A percentile compares a stretch with the other conserved stretches of the same genome.
phyloP scores from a whole-genome alignment of 2,888 invertebrate genomes.

The Tetropium fuscum region DNA sequence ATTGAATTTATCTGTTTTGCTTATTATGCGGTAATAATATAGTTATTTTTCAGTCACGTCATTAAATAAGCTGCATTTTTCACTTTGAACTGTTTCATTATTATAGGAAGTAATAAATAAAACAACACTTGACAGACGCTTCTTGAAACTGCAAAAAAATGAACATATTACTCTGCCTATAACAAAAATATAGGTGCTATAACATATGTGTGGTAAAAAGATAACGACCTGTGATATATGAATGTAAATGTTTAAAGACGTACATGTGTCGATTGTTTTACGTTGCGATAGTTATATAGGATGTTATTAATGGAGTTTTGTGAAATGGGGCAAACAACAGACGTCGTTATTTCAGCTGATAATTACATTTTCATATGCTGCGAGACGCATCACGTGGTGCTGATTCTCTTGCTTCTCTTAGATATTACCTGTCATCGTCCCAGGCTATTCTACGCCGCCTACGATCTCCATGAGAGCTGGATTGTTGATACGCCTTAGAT shows the following conservation, averaged over 20 bases:
- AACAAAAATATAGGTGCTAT: not conserved
- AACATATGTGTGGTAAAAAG: slow-evolving; percentile 3
- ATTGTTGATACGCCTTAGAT: slow-evolving; percentile 42
- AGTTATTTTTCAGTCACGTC: slow-evolving; percentile 1
- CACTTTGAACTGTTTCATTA: no score
- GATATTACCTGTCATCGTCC: slow-evolving; percentile 32
- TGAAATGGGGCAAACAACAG: not conserved
- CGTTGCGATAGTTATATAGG: slow-evolving; percentile 2
- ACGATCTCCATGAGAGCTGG: slow-evolving; percentile 20
- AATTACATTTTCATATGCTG: slow-evolving; percentile 31
- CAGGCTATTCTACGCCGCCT: slow-evolving; percentile 25
- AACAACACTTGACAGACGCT: not conserved
- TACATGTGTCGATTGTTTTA: slow-evolving; percentile 25
- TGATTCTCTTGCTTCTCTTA: no score
- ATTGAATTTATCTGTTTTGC: not conserved
- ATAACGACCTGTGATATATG: slow-evolving; percentile 22
- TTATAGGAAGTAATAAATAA: slow-evolving; percentile 18
- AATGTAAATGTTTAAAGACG: slow-evolving; percentile 10
- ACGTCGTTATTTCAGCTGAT: slow-evolving; percentile 29
- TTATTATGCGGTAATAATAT: slow-evolving; percentile 11
- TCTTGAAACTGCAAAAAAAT: not conserved
- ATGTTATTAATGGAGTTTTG: slow-evolving; percentile 26
- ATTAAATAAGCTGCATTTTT: slow-evolving; percentile 6
- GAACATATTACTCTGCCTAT: not conserved
- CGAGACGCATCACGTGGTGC: slow-evolving; percentile 26